Evolutionary conservation across 1,140 invertebrate genomes (phyloP).

Genomic region (Sinella curviseta): DNA sequence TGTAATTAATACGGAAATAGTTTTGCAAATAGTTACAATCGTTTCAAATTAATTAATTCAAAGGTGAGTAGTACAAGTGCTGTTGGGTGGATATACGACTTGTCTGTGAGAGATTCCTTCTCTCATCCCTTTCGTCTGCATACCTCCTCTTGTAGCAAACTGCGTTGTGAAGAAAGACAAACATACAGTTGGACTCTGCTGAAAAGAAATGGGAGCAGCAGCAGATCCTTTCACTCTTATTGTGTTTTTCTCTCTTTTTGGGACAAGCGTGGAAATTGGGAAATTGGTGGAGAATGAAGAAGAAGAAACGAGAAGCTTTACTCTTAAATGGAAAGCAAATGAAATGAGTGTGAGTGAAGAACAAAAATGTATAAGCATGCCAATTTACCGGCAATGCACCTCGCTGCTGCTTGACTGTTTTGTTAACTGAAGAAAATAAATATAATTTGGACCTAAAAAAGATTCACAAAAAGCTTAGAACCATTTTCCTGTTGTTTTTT

Average conservation of each 20-base stretch:
- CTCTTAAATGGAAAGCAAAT: not conserved
- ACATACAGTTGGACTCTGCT: too few species aligned
- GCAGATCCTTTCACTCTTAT: conserved; percentile 1
- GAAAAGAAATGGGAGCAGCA: too few species aligned
- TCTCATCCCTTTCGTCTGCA: not conserved
- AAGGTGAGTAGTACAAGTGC: not conserved
- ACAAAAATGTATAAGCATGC: not conserved
- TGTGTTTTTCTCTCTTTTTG: not conserved
- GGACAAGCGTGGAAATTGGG: conserved; percentile 10
- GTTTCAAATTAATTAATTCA: not conserved
- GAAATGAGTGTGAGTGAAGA: conserved; percentile 7
- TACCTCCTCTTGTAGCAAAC: too few species aligned
- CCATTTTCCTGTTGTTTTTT: not conserved
- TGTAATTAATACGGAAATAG: conserved; percentile 13
- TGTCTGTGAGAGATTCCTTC: not conserved
- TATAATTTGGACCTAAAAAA: not conserved
- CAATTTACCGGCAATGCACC: not conserved
- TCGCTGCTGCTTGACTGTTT: not conserved
- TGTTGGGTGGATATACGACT: not conserved
- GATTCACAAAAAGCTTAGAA: not conserved
- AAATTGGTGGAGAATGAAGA: not conserved
- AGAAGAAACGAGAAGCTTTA: not conserved
- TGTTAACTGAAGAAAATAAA: too few species aligned
- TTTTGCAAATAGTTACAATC: not conserved
- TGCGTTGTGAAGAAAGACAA: too few species aligned